Base-by-base conservation (phyloP, 2,113 vertebrate genomes). In the Oenanthe melanoleuca region DNA sequence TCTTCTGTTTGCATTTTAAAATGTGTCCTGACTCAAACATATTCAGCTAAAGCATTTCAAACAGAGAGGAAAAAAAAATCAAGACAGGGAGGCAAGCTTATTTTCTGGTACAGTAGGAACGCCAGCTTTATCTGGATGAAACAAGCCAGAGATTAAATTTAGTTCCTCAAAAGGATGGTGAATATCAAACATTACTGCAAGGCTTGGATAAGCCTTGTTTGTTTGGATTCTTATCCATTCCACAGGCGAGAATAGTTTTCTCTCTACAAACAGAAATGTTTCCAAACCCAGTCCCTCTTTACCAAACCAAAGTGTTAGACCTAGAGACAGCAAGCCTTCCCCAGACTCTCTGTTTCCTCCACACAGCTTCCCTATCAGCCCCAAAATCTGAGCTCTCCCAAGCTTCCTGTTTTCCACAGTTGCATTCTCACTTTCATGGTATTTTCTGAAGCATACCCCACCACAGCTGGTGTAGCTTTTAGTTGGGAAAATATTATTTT, bases 71-170 rank as follows among this genome's bases (percentile, higher is more conserved):
- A 81, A 38, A 80, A 80, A 38, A 40, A 21, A 44, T 21, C 13
- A 83, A 59, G 34, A 47, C 18, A 47, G 8, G 29, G 72, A 90
- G 64, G n/a, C 26, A 93, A 47, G 15, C 5, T 94, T 86, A 59
- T 94, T 93, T 93, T 86, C 88, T 94, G 80, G 75, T 95, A 78
- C 77, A 74, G 29, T 60, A 71, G 64, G 80, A 93, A 88, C 0
- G 0, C 38, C 83, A 86, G 29, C 12, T 86, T 95, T 94, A 93
- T 93, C 86, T 71, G 91, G 71, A 86, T 97, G 91, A 93, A 93
- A 88, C 34, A 93, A 93, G 10, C 60, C 82, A 96, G 96, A 93
- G 92, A 95, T 90, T 90, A 94, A 93, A 80, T 90, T 74, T 80
- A 94, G 91, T 83, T 64, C 75, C 80, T 80, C 91, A 64, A 88